phyloP scores from a whole-genome alignment of 30 jellyfish, hydroid and myxozoan genomes.

The Sanderia malayensis region DNA sequence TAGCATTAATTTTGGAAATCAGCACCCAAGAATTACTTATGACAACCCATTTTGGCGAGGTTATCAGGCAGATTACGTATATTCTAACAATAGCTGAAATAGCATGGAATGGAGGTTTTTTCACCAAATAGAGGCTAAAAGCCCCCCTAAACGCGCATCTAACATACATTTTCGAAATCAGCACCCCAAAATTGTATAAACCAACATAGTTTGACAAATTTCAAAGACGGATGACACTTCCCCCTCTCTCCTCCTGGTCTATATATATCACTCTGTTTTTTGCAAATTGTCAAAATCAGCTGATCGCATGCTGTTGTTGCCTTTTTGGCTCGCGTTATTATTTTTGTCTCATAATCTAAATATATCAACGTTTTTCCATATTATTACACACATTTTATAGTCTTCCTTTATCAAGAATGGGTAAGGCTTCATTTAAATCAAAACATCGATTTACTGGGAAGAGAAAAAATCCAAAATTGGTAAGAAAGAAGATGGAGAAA shows the following conservation, averaged over 20 bases:
- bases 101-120: not conserved
- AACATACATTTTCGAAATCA: not conserved
- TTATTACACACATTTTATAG: too few species aligned
- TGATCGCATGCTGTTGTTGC: too few species aligned
- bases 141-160: not conserved
- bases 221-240: slow-evolving; percentile 2
- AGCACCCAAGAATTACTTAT: not conserved
- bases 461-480: not conserved
- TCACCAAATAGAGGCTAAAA: not conserved
- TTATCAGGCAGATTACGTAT: not conserved
- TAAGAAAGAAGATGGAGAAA: not conserved
- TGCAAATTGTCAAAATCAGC: too few species aligned
- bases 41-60: slow-evolving; percentile 3
- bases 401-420: too few species aligned
- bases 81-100: not conserved
- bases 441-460: not conserved
- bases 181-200: not conserved
- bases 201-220: not conserved
- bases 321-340: too few species aligned
- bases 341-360: too few species aligned
- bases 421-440: not conserved
- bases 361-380: too few species aligned
- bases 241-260: too few species aligned
- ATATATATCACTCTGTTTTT: too few species aligned
- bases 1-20: not conserved